A percentile compares a stretch with the other conserved stretches of the same genome.
Conservation (phyloP, 2,113 vertebrate genomes). For the Pluvianellus socialis region DNA sequence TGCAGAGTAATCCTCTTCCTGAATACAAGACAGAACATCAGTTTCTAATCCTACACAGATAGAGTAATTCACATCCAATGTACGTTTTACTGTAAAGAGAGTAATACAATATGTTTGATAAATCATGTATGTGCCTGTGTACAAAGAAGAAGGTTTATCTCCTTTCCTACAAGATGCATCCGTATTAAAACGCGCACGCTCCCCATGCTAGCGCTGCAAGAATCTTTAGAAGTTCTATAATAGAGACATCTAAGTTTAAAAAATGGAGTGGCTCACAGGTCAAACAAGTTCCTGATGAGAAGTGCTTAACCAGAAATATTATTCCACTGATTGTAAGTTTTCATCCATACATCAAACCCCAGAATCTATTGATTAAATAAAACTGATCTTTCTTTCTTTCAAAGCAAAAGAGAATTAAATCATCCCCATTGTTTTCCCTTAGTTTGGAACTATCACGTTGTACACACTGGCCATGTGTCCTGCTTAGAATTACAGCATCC, state of each 20-base stretch:
- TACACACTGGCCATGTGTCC: neutral
- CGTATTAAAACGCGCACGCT: neutral
- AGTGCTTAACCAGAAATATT: constrained; percentile 32
- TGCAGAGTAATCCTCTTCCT: constrained; percentile 15
- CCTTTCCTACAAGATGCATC: constrained; percentile 9
- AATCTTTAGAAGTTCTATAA: constrained; percentile 42
- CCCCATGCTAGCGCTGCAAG: neutral
- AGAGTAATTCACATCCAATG: neutral
- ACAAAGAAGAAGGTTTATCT: constrained; percentile 26
- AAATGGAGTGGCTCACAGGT: constrained; percentile 52
- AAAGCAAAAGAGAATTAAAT: constrained; percentile 41
- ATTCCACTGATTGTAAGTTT: constrained; percentile 35
- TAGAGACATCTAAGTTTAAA: constrained; percentile 51
- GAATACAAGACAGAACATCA: constrained; percentile 30
- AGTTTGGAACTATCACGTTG: neutral
- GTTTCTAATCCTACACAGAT: constrained; percentile 42
- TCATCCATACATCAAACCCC: constrained; percentile 14
- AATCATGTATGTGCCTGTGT: neutral
- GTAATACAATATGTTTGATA: constrained; percentile 12
- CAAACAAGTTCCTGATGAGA: constrained; percentile 53
- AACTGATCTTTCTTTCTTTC: constrained; percentile 13
- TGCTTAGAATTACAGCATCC: constrained; percentile 4
- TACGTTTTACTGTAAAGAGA: neutral
- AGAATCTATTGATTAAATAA: constrained; percentile 46
- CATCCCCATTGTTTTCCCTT: constrained; percentile 7